Conservation (phyloP, 2,113 vertebrate genomes). For the Pterocles gutturalis region DNA sequence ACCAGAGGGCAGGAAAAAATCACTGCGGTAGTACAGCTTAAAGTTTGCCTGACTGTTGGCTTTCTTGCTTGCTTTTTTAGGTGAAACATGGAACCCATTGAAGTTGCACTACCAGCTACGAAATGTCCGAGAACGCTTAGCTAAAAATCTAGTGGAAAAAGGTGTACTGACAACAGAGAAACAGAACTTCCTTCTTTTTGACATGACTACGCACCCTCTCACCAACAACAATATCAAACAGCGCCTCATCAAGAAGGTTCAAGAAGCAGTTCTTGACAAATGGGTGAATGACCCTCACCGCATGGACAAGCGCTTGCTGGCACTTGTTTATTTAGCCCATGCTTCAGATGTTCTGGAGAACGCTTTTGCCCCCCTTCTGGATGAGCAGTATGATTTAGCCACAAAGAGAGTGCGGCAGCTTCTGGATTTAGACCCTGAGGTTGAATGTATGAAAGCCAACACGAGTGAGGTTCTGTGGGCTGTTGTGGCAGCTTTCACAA, state of each 20-base stretch:
- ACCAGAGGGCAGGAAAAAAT: background rate
- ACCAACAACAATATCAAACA: constrained; percentile 97
- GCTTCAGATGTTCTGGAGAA: constrained; percentile 96
- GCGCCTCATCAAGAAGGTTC: constrained; percentile 94
- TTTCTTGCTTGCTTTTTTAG: constrained; percentile 64
- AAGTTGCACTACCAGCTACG: constrained; percentile 96
- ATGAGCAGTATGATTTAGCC: constrained; percentile 95
- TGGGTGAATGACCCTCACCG: constrained; percentile 96
- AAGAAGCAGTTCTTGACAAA: constrained; percentile 92
- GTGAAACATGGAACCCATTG: constrained; percentile 96
- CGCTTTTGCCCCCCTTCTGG: constrained; percentile 92
- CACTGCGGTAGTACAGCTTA: background rate
- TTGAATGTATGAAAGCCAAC: constrained; percentile 90
- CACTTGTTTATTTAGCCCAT: constrained; percentile 93
- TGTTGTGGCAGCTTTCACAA: constrained; percentile 94
- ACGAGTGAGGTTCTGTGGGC: constrained; percentile 94
- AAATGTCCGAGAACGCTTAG: constrained; percentile 93
- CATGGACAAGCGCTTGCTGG: constrained; percentile 93
- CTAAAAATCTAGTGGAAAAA: constrained; percentile 97
- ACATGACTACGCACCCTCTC: constrained; percentile 97
- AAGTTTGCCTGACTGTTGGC: background rate
- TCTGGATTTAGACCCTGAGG: constrained; percentile 94
- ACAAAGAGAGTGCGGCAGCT: constrained; percentile 95
- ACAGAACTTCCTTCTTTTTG: constrained; percentile 97
- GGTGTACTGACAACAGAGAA: constrained; percentile 96